Evolutionary conservation across 2,888 invertebrate species (phyloP), one percentile per base, ranked within the genome.

Genomic region (Dicranocentrus wangi): DNA sequence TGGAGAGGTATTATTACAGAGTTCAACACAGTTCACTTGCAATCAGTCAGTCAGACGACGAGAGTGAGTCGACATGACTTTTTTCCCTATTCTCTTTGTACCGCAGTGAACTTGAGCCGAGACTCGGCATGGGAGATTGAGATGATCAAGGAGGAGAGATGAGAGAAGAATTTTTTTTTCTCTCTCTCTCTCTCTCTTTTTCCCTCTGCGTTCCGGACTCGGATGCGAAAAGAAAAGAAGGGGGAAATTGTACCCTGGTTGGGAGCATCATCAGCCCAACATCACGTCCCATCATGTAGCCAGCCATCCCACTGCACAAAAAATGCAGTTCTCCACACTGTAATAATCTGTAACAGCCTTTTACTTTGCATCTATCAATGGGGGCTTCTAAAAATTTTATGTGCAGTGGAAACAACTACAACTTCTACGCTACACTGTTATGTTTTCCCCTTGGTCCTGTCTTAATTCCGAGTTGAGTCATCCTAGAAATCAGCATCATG

Each of bases 211-310:
- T n/a, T n/a, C n/a, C n/a, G n/a, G n/a, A n/a, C n/a, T n/a, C n/a
- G n/a, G 21, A 17, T 15, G 21, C 39, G 19, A 47, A 51, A 43
- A 51, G n/a, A n/a, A 28, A 28, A 25, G 43, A 55, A 61, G 17
- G 23, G 53, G 42, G n/a, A n/a, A n/a, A n/a, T n/a, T n/a, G n/a
- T n/a, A n/a, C n/a, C n/a, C n/a, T n/a, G n/a, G 39, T 42, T 39
- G 51, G 39, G 63, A 65, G 43, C 55, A 75, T 75, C 75, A 75
- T 75, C 66, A 55, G 75, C 21, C 75, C 58, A 75, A 75, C 75
- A 66, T 75, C 75, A 75, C 75, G 75, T 75, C 55, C 75, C 75
- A 75, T 75, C 55, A 75, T 63, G 8, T 39, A 39, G 39, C 60
- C 61, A 61, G n/a, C 21, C 53, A 71, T 63, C 63, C 32, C 32